Conservation (phyloP, 2,797 vertebrate species). For the Cheirogaleus major region DNA sequence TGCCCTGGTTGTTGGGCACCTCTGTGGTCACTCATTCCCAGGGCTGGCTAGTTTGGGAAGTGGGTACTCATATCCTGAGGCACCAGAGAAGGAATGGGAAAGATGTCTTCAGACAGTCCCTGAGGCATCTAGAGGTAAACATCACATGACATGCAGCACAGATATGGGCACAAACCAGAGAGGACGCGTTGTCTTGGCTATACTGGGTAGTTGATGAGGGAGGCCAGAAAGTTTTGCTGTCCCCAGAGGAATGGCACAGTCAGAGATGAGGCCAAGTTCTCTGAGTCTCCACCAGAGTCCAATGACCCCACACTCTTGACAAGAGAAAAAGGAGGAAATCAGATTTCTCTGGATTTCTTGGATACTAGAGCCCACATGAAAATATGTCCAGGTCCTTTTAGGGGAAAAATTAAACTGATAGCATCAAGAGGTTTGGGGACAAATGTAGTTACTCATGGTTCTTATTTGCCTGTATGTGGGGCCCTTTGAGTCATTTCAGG, state of each 20-base stretch:
- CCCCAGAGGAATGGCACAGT: neutral
- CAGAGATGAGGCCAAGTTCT: neutral
- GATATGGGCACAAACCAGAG: neutral
- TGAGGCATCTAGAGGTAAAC: neutral
- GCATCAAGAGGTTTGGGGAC: neutral
- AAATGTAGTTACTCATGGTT: neutral
- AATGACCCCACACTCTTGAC: neutral
- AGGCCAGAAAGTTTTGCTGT: neutral
- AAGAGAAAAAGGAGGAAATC: neutral
- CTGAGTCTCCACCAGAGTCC: neutral
- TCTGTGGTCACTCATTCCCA: neutral
- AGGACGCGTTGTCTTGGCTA: neutral
- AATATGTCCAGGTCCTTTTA: neutral
- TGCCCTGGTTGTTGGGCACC: neutral
- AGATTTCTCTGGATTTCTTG: neutral
- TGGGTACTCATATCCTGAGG: neutral
- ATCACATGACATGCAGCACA: neutral
- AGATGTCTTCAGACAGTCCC: neutral
- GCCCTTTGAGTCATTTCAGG: neutral
- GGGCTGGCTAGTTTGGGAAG: neutral
- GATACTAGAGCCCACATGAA: neutral
- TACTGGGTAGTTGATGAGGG: neutral
- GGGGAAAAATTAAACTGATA: neutral
- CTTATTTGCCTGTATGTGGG: neutral
- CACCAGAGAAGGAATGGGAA: neutral